Evolutionary conservation across 2,888 invertebrate species (phyloP).

Genomic region (Andrena camellia): DNA sequence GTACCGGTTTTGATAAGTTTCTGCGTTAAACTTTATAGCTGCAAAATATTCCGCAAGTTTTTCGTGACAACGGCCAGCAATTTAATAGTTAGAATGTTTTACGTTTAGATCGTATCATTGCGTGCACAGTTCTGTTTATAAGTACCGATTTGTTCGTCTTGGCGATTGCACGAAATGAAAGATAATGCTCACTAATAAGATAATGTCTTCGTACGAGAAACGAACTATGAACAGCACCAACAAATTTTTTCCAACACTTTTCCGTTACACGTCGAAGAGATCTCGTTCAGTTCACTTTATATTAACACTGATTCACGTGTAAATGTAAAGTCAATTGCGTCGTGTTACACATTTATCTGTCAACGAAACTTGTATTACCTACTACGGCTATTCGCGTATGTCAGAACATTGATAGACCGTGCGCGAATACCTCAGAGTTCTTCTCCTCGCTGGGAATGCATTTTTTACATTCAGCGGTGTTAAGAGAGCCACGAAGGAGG

Average conservation of each 20-base stretch:
- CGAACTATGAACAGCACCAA: constrained; percentile 5
- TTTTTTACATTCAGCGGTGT: constrained; percentile 51
- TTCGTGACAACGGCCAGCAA: too few species aligned
- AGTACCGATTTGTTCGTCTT: too few species aligned
- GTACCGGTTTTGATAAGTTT: neutral
- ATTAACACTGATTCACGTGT: neutral
- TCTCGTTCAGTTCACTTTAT: neutral
- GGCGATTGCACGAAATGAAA: too few species aligned
- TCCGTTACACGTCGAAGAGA: neutral
- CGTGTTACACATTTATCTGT: neutral
- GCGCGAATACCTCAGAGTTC: neutral
- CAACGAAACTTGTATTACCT: neutral
- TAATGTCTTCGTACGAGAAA: neutral
- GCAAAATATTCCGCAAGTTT: too few species aligned
- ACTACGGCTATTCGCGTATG: neutral
- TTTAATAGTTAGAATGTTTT: too few species aligned
- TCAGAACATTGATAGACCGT: neutral
- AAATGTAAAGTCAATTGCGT: neutral
- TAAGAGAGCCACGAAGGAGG: constrained; percentile 43
- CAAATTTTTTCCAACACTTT: neutral
- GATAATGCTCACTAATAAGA: neutral
- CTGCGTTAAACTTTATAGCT: too few species aligned
- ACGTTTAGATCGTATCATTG: too few species aligned
- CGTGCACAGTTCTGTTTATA: too few species aligned
- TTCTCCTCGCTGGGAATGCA: constrained; percentile 45